These are phyloP conservation scores for Streptopelia turtur DNA, from an alignment of 2,797 vertebrate genomes.

Conservation along the genomic window DNA sequence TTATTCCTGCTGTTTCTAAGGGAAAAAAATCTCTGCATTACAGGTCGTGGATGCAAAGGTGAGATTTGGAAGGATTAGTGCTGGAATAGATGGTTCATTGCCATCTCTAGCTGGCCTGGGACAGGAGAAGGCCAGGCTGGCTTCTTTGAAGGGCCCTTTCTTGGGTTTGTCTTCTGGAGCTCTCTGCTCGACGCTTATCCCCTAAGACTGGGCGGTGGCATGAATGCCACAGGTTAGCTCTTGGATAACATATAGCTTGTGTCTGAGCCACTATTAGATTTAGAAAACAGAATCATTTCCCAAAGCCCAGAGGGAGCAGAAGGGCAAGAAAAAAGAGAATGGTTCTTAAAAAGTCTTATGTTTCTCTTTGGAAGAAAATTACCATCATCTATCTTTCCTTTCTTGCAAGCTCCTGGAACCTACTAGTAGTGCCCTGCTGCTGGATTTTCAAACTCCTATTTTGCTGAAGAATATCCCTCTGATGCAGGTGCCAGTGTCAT, in stretches of 20 bases:
- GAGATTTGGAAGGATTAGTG: not conserved
- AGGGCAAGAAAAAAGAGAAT: constrained; percentile 57
- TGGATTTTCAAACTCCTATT: constrained; percentile 60
- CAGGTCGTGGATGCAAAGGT: not conserved
- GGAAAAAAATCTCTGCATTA: not conserved
- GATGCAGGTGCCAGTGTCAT: constrained; percentile 72
- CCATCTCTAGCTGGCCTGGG: not conserved
- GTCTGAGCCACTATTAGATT: constrained; percentile 61
- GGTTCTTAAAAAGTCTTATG: constrained; percentile 67
- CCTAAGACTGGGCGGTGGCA: not conserved
- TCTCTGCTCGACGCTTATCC: not conserved
- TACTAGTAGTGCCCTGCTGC: constrained; percentile 60
- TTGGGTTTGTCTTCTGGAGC: not conserved
- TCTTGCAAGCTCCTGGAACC: constrained; percentile 61
- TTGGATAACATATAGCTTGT: constrained; percentile 63
- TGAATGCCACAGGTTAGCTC: constrained; percentile 41
- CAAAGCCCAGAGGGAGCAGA: constrained; percentile 66
- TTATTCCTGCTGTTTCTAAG: not conserved
- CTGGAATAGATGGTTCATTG: not conserved
- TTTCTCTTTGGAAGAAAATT: constrained; percentile 72
- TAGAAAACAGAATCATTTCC: constrained; percentile 70
- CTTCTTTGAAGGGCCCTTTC: not conserved
- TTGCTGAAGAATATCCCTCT: constrained; percentile 64
- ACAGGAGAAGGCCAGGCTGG: not conserved
- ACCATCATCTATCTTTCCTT: constrained; percentile 70